These are phyloP conservation scores for Cuniculus paca DNA, from an alignment of 2,797 vertebrate species.

Conservation along the genomic window DNA sequence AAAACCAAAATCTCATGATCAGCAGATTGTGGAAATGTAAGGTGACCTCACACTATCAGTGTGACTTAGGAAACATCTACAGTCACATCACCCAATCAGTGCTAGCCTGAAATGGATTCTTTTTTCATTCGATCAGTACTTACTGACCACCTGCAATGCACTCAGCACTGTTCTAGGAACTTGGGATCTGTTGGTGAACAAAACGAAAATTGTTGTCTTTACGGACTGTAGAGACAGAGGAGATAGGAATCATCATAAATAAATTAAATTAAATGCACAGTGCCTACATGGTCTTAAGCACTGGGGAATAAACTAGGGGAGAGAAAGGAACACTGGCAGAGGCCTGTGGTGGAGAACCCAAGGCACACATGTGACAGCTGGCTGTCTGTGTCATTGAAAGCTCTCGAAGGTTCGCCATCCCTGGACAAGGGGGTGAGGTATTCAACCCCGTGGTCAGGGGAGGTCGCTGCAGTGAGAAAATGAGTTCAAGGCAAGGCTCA, in stretches of 20 bases:
- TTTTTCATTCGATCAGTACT: constrained; percentile 22
- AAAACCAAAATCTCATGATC: constrained; percentile 21
- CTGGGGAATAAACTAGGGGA: neutral
- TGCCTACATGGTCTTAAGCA: neutral
- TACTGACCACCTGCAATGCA: neutral
- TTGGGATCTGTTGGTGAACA: neutral
- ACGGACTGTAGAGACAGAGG: neutral
- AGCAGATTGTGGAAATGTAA: neutral
- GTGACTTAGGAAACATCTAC: neutral
- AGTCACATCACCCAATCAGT: neutral
- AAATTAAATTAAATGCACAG: neutral
- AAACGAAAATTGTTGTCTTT: constrained; percentile 9
- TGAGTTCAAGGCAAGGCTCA: neutral
- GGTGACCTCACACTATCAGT: neutral
- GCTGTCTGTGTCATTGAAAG: no score
- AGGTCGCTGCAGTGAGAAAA: neutral
- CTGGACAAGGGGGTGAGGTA: neutral
- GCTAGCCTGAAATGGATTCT: neutral
- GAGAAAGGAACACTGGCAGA: neutral
- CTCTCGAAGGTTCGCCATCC: neutral
- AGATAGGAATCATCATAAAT: neutral
- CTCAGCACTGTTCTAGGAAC: neutral
- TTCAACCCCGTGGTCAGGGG: neutral
- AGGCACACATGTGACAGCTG: no score
- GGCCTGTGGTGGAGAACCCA: no score